These are phyloP conservation scores for Drosophila elegans DNA, from an alignment of 1,140 invertebrate genomes.

Conservation along the genomic window DNA sequence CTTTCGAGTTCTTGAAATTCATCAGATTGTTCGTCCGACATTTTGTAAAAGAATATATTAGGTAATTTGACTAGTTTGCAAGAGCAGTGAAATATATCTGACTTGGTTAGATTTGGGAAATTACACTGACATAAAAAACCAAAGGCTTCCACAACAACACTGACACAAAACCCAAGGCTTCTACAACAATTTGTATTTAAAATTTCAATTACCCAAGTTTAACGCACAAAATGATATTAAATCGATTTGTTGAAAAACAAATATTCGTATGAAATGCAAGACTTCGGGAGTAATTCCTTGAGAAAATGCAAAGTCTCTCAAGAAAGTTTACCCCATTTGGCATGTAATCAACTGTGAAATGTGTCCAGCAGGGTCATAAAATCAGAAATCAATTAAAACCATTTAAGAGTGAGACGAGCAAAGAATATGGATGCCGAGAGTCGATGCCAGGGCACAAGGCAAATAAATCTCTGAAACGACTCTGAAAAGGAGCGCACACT, in stretches of 20 bases:
- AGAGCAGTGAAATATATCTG: background rate
- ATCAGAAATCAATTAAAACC: constrained; percentile 63
- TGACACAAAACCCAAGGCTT: too few species aligned
- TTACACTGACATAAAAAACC: background rate
- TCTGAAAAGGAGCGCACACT: constrained; percentile 8
- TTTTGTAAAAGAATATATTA: background rate
- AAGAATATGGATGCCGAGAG: constrained; percentile 40
- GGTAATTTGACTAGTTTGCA: background rate
- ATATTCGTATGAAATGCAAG: too few species aligned
- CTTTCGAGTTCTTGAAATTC: constrained; percentile 1
- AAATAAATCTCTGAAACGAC: constrained; percentile 63
- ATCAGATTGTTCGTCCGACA: constrained; percentile 13
- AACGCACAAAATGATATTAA: too few species aligned
- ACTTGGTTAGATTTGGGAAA: background rate
- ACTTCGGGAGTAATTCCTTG: too few species aligned
- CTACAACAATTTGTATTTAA: too few species aligned
- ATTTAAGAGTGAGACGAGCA: constrained; percentile 22
- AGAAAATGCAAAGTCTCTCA: background rate
- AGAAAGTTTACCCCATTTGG: constrained; percentile 16
- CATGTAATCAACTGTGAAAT: constrained; percentile 45
- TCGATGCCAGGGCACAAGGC: constrained; percentile 25
- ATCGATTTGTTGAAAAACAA: background rate
- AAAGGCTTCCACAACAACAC: background rate
- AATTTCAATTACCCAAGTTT: too few species aligned
- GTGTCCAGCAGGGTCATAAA: constrained; percentile 46